A percentile compares a stretch with the other conserved stretches of the same genome.
Conservation (phyloP, 2,797 vertebrate species). For the Centropyge bicolor region DNA sequence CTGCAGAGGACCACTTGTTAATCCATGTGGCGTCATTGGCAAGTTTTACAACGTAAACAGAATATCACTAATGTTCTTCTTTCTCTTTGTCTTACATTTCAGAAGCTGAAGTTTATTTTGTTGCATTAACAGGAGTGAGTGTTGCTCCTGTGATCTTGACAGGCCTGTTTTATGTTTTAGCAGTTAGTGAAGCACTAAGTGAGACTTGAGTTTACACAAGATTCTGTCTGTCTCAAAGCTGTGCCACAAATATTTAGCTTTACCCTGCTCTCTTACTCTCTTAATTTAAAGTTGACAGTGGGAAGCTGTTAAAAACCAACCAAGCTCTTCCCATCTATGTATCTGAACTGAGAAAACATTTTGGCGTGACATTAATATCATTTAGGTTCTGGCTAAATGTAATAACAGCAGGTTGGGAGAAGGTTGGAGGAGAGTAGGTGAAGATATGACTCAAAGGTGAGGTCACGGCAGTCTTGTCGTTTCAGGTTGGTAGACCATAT, state of each 20-base stretch:
- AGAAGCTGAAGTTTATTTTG: background rate
- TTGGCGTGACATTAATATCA: background rate
- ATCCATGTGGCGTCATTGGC: too few species aligned
- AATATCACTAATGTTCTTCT: background rate
- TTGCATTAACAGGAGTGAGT: background rate
- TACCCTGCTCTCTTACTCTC: slow-evolving; percentile 6
- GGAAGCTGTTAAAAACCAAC: too few species aligned
- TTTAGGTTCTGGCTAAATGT: background rate
- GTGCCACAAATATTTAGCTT: slow-evolving; percentile 40
- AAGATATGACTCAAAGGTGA: background rate
- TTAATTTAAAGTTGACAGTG: background rate
- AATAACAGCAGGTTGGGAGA: background rate
- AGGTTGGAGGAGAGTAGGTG: slow-evolving; percentile 6
- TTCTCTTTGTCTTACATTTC: slow-evolving; percentile 1
- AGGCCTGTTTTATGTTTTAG: slow-evolving; percentile 27
- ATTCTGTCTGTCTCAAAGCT: background rate
- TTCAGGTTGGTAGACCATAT: background rate
- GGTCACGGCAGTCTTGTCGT: background rate
- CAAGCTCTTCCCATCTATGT: background rate
- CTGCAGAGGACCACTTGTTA: background rate
- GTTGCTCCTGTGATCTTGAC: background rate
- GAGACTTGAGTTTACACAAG: background rate
- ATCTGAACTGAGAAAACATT: background rate
- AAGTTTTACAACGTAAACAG: background rate
- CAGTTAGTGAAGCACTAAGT: slow-evolving; percentile 14